Evolutionary conservation across 2,113 vertebrate species (phyloP).

Genomic region (Fulica atra): DNA sequence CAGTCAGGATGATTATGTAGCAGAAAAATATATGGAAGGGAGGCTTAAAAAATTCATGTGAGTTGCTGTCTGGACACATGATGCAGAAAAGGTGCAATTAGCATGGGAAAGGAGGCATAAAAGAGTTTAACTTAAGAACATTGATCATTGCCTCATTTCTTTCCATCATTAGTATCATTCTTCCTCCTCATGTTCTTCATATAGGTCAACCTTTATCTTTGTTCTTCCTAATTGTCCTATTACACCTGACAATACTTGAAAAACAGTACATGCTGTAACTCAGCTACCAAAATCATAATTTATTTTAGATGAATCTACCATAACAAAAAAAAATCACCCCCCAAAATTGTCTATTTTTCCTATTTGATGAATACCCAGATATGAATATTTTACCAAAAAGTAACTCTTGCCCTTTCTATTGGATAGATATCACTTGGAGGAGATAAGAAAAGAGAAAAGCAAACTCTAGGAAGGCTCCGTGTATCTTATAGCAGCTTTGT

Average conservation of each 20-base stretch:
- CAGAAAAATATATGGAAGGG: background rate
- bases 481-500: too few species aligned
- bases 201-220: background rate
- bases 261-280: background rate
- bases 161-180: background rate
- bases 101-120: background rate
- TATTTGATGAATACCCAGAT: background rate
- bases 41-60: background rate
- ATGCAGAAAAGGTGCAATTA: background rate
- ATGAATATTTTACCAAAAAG: background rate
- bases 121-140: background rate
- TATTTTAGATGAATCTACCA: background rate
- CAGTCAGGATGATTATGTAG: background rate
- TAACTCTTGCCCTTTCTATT: background rate
- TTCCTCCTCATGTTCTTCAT: background rate
- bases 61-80: background rate
- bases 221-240: background rate
- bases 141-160: background rate
- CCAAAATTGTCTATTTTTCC: too few species aligned
- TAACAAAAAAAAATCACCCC: background rate
- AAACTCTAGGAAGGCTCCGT: background rate
- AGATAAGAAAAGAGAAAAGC: background rate
- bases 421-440: background rate
- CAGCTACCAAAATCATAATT: background rate
- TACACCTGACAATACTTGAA: rapidly evolving